Base-by-base conservation (phyloP, 1,140 invertebrate species). In the Lysiphlebus fabarum region DNA sequence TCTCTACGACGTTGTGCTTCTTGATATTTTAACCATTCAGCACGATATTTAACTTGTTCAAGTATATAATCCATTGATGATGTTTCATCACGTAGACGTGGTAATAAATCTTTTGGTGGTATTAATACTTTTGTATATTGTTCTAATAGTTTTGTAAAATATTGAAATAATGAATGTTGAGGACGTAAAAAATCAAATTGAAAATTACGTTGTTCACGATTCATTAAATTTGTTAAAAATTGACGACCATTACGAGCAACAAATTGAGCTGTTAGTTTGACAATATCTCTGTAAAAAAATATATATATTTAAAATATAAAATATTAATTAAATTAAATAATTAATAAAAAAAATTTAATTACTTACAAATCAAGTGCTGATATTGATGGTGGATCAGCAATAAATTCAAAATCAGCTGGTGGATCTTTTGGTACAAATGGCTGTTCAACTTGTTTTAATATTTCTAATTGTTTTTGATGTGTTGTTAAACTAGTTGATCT, bases 171-270 rank as follows among this genome's bases (percentile, higher is more conserved):
- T 1, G 95, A 98, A 81, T 99, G 98, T 70, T 99, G 96, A 0
- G 98, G 97, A 12, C 97, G 84, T 5, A 99, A 81, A 76, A 99
- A 99, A 78, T 99, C 98, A 84, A 99, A 99, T 69, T 99, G 96
- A 71, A 95, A 98, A 77, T 99, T 99, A 7, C 95, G 82, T 70
- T 98, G 95, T 74, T 99, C 97, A 33, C 95, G 85, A 69, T 97
- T 98, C 96, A 99, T 99, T 7, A 99, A 76, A 70, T 96, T 97
- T 5, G 96, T 99, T 5, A 99, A 81, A 76, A 99, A 99, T 73
- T 98, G 95, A 6, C 97, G 84, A 5, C 98, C 98, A 81, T 99
- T 99, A 70, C 96, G 82, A 1, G 98, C 97, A 0, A 99, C 97
- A 84, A 99, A 99, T 76, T 99, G 95, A 0, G 98, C 98, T 4